Evolutionary conservation across 2,113 vertebrate genomes (phyloP), one percentile per base, ranked within the genome.

Genomic region (Bufo bufo): DNA sequence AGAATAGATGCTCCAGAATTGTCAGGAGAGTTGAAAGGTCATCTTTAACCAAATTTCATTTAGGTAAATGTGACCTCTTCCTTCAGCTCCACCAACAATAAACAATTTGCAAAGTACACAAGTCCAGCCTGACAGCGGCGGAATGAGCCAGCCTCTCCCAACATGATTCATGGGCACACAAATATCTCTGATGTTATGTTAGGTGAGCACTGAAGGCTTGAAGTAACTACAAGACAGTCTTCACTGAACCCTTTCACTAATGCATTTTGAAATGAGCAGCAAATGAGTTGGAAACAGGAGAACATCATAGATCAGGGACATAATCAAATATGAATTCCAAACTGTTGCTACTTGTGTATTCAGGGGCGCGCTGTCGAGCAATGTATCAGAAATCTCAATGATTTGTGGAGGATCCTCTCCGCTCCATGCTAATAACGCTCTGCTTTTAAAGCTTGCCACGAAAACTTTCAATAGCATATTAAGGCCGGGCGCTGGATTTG

Each of bases 231-330:
- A 82, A 87, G 77, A 71, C 86, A 87, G 86, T 82, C 86, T 74
- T 87, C 86, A 87, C 43, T 75, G 56, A 50, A 87, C 79, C 86
- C 52, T 77, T 47, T 77, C 87, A 83, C 71, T 88, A 88, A 88
- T 88, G 87, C 87, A 54, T 88, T 88, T 54, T 88, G 80, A 88
- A 88, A 88, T 88, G 80, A 88, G 87, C 80, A 88, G 87, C 81
- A 88, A 88, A 88, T 83, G 87, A 83, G 87, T 77, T 88, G 80
- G 87, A 88, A 88, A 88, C 80, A 84, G 86, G 86, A 87, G 86
- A 87, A 87, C 86, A 87, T 87, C 86, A 87, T 61, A 87, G 86
- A 87, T 87, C 86, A 87, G 86, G 86, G 86, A 82, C 86, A 82
- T 87, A 87, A 87, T 87, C 79, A 87, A 87, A 87, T 82, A 82